Base-by-base conservation (phyloP, 1,140 invertebrate species). In the Macrosteles quadrilineatus region DNA sequence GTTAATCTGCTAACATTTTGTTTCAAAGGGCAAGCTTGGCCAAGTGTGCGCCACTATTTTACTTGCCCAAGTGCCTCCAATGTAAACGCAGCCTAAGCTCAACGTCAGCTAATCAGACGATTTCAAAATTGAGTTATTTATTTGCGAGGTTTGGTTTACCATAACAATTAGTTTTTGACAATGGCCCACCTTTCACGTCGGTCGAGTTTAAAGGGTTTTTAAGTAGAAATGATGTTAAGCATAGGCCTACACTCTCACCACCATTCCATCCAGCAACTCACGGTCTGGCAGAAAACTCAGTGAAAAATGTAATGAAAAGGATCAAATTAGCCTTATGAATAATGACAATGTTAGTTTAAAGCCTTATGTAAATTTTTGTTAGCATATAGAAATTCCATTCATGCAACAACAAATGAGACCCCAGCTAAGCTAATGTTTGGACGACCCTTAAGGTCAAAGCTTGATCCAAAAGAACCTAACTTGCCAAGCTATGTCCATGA, bases 251-350 rank as follows among this genome's bases (percentile, higher is more conserved):
- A 21, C 4, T 53, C 4, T 17, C 47, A 19, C 47, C 47, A 17
- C 47, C 6, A 11, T 53, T 53, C 47, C 47, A 53, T 19, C 47
- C 47, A 53, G 47, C 47, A 14, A 53, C 47, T 53, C 11, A 53
- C 21, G 47, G 19, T 53, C 21, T 53, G 21, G 47, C 47, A 53
- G 47, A 53, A 53, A 53, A 53, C 47, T 17, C 11, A 14, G 47
- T 53, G 19, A 53, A 53, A 53, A 53, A 6, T 6, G 6, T 4
- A 17, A 53, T 14, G 9, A 11, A 53, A 19, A 53, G 47, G 21
- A 21, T 53, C 11, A 53, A 53, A 21, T 19, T 53, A 53, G 47
- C 47, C 21, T 14, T 53, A 53, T 53, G 47, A 19, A 19, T 19
- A 53, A 53, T 53, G 6, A 53, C 11, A 53, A 53, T 53, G 21